phyloP scores from a whole-genome alignment of 2,797 vertebrate genomes.

The Melanogrammus aeglefinus region DNA sequence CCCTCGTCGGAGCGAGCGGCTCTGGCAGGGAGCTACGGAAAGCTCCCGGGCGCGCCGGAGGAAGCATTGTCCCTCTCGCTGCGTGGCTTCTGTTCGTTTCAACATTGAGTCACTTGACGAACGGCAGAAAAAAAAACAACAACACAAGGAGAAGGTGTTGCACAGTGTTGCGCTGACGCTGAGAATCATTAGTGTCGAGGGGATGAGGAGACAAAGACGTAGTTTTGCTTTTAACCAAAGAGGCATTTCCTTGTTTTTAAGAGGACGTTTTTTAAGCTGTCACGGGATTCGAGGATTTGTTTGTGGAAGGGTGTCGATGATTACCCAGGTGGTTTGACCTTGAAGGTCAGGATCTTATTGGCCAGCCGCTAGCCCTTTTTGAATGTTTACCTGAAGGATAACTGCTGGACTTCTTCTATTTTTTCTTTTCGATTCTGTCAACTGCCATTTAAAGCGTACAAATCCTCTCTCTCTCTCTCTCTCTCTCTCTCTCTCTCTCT shows the following conservation, averaged over 20 bases:
- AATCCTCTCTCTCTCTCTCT: not conserved
- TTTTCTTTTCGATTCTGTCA: not conserved
- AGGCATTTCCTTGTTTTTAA: not conserved
- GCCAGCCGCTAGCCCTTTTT: constrained; percentile 6
- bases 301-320: not conserved
- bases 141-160: constrained; percentile 37
- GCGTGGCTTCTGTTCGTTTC: not conserved
- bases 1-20: constrained; percentile 14
- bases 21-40: not conserved
- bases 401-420: not conserved
- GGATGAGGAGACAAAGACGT: constrained; percentile 38
- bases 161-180: constrained; percentile 38
- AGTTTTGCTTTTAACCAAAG: constrained; percentile 4
- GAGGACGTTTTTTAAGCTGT: not conserved
- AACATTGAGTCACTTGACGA: constrained; percentile 40
- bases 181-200: constrained; percentile 45
- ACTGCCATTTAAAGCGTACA: not conserved
- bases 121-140: constrained; percentile 63
- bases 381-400: not conserved
- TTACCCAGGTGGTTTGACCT: not conserved
- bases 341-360: not conserved
- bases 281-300: not conserved
- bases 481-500: not conserved
- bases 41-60: not conserved
- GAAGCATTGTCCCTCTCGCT: constrained; percentile 1